Evolutionary conservation across 2,113 vertebrate genomes (phyloP).

Genomic region (Micronycteris hirsuta): DNA sequence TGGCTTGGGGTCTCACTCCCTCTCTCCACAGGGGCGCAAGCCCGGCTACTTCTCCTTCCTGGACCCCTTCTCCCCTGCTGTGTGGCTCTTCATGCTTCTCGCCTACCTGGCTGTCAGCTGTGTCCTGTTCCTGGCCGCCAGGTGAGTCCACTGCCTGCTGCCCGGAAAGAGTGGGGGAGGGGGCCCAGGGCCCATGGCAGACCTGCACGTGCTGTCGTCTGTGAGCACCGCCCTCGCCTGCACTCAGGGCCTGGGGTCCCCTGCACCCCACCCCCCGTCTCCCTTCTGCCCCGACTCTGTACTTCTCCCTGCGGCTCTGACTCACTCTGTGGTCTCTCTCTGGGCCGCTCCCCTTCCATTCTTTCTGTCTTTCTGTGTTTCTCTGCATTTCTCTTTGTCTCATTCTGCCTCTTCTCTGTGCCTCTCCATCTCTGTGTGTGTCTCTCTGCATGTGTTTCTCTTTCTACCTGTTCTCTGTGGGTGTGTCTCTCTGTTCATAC

Average conservation of each 20-base stretch:
- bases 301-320: not conserved
- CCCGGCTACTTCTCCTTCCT: slow-evolving; percentile 96
- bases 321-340: not conserved
- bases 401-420: not conserved
- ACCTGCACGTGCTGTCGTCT: not conserved
- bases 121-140: slow-evolving; percentile 92
- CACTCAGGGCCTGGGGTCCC: rapidly evolving
- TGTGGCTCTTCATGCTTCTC: slow-evolving; percentile 96
- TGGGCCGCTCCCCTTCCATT: not conserved
- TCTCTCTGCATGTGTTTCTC: not conserved
- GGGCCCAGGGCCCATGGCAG: not conserved
- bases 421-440: not conserved
- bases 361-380: not conserved
- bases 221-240: not conserved
- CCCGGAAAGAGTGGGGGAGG: not conserved
- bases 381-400: not conserved
- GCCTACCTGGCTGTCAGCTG: slow-evolving; percentile 95
- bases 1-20: not conserved
- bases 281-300: not conserved
- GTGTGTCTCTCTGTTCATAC: not conserved
- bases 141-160: slow-evolving; percentile 78
- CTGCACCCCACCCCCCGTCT: not conserved
- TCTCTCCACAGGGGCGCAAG: slow-evolving; percentile 87
- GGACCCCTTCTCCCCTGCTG: slow-evolving; percentile 94
- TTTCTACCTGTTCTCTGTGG: not conserved